Percentiles rank a stretch among this genome's conserved stretches.
These are phyloP conservation scores for Dicrurus megarhynchus DNA, from an alignment of 2,113 vertebrate genomes.

Conservation along the genomic window DNA sequence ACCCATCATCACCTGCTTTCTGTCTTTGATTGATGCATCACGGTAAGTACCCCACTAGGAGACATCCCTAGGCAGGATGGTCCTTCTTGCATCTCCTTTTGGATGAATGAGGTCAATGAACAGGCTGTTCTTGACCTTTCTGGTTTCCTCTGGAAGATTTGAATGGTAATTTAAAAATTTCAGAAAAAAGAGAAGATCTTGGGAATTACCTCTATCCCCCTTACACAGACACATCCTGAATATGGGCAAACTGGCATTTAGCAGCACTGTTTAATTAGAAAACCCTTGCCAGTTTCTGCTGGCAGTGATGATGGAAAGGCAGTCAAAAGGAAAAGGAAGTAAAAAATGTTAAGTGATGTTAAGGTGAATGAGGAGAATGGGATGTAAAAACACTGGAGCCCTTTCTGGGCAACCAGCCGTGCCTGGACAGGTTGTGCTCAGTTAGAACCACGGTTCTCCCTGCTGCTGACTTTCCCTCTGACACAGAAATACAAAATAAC, in stretches of 20 bases:
- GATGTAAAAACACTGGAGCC: background rate
- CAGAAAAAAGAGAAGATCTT: background rate
- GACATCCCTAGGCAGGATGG: background rate
- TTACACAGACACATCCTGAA: background rate
- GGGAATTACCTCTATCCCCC: background rate
- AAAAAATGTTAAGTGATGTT: background rate
- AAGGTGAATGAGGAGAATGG: fast-evolving
- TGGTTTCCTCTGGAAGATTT: background rate
- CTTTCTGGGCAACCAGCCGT: background rate
- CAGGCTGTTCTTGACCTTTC: background rate
- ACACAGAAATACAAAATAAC: background rate
- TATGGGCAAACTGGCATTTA: background rate
- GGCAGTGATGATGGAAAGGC: background rate
- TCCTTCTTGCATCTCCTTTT: background rate
- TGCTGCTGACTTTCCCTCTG: background rate
- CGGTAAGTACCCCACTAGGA: background rate
- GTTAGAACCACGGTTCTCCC: background rate
- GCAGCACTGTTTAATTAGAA: background rate
- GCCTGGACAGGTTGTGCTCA: background rate
- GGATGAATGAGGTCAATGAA: background rate
- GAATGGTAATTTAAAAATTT: background rate
- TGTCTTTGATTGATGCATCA: background rate
- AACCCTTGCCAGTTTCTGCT: background rate
- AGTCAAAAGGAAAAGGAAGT: background rate
- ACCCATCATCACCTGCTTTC: background rate